Conservation (phyloP, 2,888 invertebrate species). For the Slavum lentiscoides region DNA sequence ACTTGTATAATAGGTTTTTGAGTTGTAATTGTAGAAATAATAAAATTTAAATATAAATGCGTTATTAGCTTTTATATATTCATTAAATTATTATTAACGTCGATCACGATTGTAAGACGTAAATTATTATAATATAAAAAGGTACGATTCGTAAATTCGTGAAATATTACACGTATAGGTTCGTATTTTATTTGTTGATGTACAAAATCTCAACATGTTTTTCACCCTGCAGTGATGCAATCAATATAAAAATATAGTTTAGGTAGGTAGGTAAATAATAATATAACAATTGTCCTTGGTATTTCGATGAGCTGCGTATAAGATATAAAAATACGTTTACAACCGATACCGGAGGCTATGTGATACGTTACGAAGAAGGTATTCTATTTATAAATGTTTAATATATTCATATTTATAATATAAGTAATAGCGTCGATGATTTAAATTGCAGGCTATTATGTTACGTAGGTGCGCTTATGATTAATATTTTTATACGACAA, state of each 20-base stretch:
- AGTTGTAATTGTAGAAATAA: no score
- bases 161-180: no score
- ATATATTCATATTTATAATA: background rate
- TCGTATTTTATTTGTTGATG: background rate
- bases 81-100: no score
- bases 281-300: constrained; percentile 20
- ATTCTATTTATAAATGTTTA: background rate
- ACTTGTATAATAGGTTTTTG: no score
- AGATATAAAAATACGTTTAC: background rate
- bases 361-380: background rate
- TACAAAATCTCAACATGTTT: background rate
- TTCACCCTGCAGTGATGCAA: background rate
- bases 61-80: no score
- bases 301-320: constrained; percentile 14
- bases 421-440: background rate
- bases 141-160: no score
- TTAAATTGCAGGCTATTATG: background rate
- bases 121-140: constrained; percentile 2
- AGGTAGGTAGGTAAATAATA: constrained; percentile 11
- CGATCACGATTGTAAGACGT: background rate
- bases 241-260: background rate
- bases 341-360: background rate
- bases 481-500: background rate
- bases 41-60: no score
- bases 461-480: background rate